phyloP scores from a whole-genome alignment of 2,888 invertebrate species.

The Leptopterna dolabrata region DNA sequence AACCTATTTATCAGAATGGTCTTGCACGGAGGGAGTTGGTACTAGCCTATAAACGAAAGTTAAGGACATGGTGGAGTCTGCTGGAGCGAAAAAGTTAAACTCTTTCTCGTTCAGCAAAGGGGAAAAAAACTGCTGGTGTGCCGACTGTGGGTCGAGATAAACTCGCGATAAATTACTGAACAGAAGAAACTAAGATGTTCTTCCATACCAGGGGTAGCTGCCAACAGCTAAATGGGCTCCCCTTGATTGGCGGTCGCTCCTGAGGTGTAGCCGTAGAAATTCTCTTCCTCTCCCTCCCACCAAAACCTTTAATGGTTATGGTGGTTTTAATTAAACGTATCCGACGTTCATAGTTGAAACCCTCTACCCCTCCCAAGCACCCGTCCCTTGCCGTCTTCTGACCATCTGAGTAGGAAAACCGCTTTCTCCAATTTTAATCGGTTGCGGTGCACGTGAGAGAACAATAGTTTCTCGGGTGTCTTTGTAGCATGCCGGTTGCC shows the following conservation, averaged over 20 bases:
- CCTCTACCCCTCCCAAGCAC: not conserved
- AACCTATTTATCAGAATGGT: no score
- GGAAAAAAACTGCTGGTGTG: not conserved
- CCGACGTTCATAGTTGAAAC: not conserved
- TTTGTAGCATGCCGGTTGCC: no score
- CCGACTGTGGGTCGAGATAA: not conserved
- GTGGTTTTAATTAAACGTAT: constrained; percentile 17
- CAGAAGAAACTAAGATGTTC: constrained; percentile 10
- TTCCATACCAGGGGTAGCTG: not conserved
- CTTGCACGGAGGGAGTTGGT: no score
- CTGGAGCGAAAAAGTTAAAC: not conserved
- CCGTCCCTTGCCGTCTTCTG: not conserved
- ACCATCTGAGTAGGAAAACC: not conserved
- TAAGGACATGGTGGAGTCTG: not conserved
- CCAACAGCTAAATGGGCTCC: constrained; percentile 25
- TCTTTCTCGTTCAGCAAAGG: not conserved
- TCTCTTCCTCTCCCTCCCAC: not conserved
- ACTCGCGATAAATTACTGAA: constrained; percentile 4
- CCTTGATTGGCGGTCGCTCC: constrained; percentile 13
- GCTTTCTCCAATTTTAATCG: not conserved
- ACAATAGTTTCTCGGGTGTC: no score
- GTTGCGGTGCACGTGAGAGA: not conserved
- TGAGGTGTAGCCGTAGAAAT: not conserved
- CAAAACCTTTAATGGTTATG: not conserved
- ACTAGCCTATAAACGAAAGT: no score